Percentiles rank a stretch among this genome's conserved stretches.
These are phyloP conservation scores for Tridacna gigas DNA, from an alignment of 2,888 invertebrate genomes.

Conservation along the genomic window DNA sequence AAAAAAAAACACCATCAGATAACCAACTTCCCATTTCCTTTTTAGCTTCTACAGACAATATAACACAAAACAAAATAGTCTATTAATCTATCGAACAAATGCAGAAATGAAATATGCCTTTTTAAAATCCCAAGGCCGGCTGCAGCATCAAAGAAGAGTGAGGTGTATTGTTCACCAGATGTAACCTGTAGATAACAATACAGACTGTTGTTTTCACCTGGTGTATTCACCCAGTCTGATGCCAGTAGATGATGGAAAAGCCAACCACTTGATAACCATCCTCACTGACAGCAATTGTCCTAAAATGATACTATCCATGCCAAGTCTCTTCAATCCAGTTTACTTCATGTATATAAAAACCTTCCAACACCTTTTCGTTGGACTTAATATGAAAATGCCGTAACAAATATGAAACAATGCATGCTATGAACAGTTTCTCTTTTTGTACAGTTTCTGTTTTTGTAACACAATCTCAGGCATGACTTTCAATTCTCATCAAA, in stretches of 20 bases:
- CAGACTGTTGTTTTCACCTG: constrained; percentile 12
- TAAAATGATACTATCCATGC: neutral
- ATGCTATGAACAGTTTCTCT: too few species aligned
- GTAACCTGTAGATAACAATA: constrained; percentile 20
- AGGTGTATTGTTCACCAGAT: constrained; percentile 16
- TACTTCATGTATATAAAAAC: too few species aligned
- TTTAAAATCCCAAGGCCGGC: neutral
- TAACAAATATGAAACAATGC: too few species aligned
- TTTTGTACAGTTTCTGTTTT: too few species aligned
- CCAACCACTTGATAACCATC: neutral
- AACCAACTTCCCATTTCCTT: neutral
- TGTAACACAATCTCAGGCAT: too few species aligned
- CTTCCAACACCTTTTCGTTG: too few species aligned
- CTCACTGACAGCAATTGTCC: neutral
- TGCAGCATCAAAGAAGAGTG: neutral
- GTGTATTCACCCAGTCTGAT: neutral
- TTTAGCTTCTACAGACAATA: too few species aligned
- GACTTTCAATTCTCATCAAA: too few species aligned
- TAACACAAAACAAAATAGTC: too few species aligned
- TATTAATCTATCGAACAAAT: neutral
- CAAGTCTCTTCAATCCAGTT: neutral
- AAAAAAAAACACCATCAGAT: neutral
- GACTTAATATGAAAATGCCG: too few species aligned
- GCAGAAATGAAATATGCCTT: neutral
- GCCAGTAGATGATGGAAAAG: constrained; percentile 4